Conservation (phyloP, 2,113 vertebrate genomes). For the Forbesichthys agassizii region DNA sequence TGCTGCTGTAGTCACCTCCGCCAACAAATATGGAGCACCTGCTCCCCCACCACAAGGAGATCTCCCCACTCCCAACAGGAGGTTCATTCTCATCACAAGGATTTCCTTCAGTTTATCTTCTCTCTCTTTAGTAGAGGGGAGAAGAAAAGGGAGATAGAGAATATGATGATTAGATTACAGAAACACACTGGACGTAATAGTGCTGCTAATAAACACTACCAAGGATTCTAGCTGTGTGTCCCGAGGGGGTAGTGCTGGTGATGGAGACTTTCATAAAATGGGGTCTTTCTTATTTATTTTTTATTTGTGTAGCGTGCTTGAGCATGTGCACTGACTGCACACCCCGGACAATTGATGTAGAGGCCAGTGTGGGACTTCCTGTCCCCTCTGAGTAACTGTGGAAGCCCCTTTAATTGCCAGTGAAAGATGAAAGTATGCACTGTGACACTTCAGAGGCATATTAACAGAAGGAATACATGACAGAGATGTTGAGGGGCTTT, state of each 20-base stretch:
- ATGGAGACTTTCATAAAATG: slow-evolving; percentile 40
- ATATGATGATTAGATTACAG: slow-evolving; percentile 75
- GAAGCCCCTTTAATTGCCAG: slow-evolving; percentile 51
- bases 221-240: slow-evolving; percentile 58
- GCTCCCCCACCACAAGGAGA: slow-evolving; percentile 16
- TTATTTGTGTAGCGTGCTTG: too few species aligned
- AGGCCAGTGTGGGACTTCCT: slow-evolving; percentile 48
- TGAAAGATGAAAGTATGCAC: slow-evolving; percentile 43
- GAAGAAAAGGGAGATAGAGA: slow-evolving; percentile 17
- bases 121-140: slow-evolving; percentile 23
- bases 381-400: slow-evolving; percentile 26
- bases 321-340: slow-evolving; percentile 4
- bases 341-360: slow-evolving; percentile 39
- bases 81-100: slow-evolving; percentile 54
- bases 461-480: slow-evolving; percentile 2
- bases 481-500: slow-evolving; percentile 18
- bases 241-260: slow-evolving; percentile 34
- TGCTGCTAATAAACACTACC: slow-evolving; percentile 73
- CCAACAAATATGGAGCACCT: slow-evolving; percentile 11
- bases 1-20: neutral
- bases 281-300: neutral
- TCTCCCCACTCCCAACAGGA: slow-evolving; percentile 22
- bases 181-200: slow-evolving; percentile 35
- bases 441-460: slow-evolving; percentile 36
- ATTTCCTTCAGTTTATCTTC: slow-evolving; percentile 50